Evolutionary conservation across 2,797 vertebrate genomes (phyloP).

Genomic region (Pteronotus mesoamericanus): DNA sequence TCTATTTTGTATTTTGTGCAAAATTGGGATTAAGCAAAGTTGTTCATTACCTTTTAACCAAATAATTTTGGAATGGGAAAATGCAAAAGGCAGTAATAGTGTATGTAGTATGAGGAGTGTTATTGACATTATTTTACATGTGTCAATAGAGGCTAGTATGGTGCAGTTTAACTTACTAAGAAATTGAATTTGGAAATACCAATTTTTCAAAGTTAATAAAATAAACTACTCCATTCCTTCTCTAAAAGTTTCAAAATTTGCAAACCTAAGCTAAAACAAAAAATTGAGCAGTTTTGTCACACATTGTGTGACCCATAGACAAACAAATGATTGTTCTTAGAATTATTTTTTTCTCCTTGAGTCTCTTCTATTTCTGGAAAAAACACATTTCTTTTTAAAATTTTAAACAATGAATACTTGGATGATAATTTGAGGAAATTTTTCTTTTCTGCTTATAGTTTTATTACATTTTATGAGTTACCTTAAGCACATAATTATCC

Average conservation of each 20-base stretch:
- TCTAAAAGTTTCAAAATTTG: conserved; percentile 23
- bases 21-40: conserved; percentile 20
- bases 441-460: conserved; percentile 41
- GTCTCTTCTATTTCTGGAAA: conserved; percentile 20
- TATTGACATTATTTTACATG: conserved; percentile 7
- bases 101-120: not conserved
- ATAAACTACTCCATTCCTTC: conserved; percentile 29
- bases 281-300: conserved; percentile 31
- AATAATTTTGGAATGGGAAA: conserved; percentile 50
- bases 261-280: conserved; percentile 61
- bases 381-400: conserved; percentile 47
- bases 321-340: conserved; percentile 65
- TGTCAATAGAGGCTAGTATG: not conserved
- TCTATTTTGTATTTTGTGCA: conserved; percentile 21
- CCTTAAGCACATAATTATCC: conserved; percentile 62
- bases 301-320: conserved; percentile 41
- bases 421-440: conserved; percentile 44
- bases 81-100: not conserved
- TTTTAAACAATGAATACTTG: conserved; percentile 35
- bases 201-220: conserved; percentile 37
- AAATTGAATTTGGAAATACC: conserved; percentile 40
- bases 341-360: conserved; percentile 6
- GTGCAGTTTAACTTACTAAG: conserved; percentile 41
- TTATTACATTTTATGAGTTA: conserved; percentile 57
- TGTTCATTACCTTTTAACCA: conserved; percentile 55